Percentiles rank a stretch among this genome's conserved stretches.
These are phyloP conservation scores for Lacerta viridis DNA, from an alignment of 2,797 vertebrate genomes.

Conservation along the genomic window DNA sequence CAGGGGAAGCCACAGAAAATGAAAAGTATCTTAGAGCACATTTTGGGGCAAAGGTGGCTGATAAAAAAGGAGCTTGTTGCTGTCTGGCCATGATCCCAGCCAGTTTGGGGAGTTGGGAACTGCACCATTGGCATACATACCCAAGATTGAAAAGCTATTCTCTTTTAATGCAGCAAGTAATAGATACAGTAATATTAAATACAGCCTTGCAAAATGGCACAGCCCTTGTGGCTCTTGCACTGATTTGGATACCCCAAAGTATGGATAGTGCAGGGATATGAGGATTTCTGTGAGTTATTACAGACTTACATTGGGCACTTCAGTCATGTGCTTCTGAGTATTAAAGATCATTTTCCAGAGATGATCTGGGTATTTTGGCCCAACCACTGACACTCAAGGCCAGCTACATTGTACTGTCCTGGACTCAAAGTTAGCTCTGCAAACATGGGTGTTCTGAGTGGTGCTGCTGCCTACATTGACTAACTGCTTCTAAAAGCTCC, in stretches of 20 bases:
- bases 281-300: not conserved
- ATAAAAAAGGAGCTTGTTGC: too few relatives aligned
- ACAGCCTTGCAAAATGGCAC: not conserved
- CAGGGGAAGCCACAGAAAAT: not conserved
- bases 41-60: not conserved
- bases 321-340: not conserved
- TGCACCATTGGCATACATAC: not conserved
- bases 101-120: not conserved
- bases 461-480: constrained; percentile 3
- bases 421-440: not conserved
- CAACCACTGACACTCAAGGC: not conserved
- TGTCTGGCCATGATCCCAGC: not conserved
- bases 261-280: not conserved
- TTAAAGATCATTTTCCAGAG: not conserved
- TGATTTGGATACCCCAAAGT: not conserved
- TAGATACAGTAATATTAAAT: not conserved
- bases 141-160: not conserved
- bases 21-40: too few relatives aligned
- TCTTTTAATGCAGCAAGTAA: not conserved
- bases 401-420: not conserved
- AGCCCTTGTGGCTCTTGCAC: too few relatives aligned
- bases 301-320: not conserved
- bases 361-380: not conserved
- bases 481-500: constrained; percentile 26
- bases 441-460: not conserved